Evolutionary conservation across 2,113 vertebrate genomes (phyloP).

Genomic region (Callorhinus ursinus): DNA sequence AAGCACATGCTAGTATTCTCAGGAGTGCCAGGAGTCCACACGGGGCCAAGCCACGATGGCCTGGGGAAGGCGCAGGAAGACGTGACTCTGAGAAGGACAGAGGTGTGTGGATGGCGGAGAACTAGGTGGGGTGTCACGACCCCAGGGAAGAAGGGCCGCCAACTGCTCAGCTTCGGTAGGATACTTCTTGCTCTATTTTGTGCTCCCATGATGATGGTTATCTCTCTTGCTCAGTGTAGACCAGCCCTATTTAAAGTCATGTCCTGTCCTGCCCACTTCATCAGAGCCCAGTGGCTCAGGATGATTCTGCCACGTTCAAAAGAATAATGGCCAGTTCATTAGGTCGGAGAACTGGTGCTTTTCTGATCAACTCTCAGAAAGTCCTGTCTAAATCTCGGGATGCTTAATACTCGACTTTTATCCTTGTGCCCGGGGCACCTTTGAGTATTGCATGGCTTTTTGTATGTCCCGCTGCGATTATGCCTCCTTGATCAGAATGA

Average conservation of each 20-base stretch:
- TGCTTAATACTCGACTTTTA: too few species aligned
- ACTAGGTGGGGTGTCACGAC: accelerated
- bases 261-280: neutral
- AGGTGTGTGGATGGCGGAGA: neutral
- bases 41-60: too few species aligned
- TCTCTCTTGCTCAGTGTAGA: neutral
- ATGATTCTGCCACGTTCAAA: neutral
- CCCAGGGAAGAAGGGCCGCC: too few species aligned
- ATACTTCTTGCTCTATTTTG: neutral
- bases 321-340: neutral
- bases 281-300: neutral
- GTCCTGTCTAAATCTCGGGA: neutral
- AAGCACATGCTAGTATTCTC: neutral
- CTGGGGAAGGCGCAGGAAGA: neutral
- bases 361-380: neutral
- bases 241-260: neutral
- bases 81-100: neutral
- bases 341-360: neutral
- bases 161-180: accelerated
- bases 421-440: neutral
- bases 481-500: too few species aligned
- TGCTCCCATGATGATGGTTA: too few species aligned
- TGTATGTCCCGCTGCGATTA: neutral
- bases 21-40: neutral
- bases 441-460: too few species aligned